These are phyloP conservation scores for Micromussa lordhowensis DNA, from an alignment of 92 coral and sea anemone genomes.

Conservation along the genomic window DNA sequence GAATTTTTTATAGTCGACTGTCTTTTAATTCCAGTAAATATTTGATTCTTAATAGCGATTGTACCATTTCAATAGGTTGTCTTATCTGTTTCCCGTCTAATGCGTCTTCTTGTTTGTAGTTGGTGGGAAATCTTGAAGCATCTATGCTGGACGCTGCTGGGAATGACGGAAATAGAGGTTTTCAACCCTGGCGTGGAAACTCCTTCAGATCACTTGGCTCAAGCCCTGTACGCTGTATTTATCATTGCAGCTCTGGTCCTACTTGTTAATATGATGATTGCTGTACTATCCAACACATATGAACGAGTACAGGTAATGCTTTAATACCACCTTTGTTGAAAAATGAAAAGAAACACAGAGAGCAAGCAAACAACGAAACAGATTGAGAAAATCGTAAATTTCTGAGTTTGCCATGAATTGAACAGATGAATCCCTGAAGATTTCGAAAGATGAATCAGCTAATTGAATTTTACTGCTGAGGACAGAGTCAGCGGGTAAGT, in stretches of 20 bases:
- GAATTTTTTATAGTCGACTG: no score
- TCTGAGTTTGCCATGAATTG: no score
- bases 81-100: not conserved
- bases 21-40: no score
- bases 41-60: not conserved
- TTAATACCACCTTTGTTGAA: not conserved
- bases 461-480: no score
- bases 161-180: conserved; percentile 32
- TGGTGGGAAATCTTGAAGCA: conserved; percentile 33
- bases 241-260: conserved; percentile 31
- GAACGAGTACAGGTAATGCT: conserved; percentile 40
- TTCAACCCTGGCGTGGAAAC: conserved; percentile 28
- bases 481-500: no score
- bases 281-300: conserved; percentile 44
- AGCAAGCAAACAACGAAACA: no score
- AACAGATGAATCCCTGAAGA: no score
- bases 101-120: not conserved
- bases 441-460: no score
- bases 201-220: conserved; percentile 16
- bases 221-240: conserved; percentile 37
- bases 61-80: not conserved
- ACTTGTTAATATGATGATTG: conserved; percentile 53
- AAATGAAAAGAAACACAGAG: no score
- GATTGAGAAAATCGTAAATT: no score
- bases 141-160: conserved; percentile 37